Base-by-base conservation (phyloP, 2,113 vertebrate genomes). In the Osmerus eperlanus region DNA sequence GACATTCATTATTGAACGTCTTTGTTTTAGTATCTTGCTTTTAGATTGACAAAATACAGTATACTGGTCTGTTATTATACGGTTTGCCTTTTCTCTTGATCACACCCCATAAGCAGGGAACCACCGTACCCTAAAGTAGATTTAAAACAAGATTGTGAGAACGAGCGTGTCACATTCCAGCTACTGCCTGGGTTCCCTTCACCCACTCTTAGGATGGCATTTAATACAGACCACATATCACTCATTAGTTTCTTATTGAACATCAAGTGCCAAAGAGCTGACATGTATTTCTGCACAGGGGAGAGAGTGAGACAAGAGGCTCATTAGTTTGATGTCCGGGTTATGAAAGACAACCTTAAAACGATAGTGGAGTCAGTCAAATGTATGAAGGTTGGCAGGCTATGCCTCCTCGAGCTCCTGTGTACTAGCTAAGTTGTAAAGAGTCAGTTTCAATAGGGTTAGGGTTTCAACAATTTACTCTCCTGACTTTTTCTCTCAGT, bases 311-410 rank as follows among this genome's bases (percentile, higher is more conserved):
- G 76, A 69, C 68, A 65, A 63, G 76, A 63, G 76, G 23, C 75
- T 67, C 67, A 79, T 86, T 83, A 82, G 72, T 60, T 62, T 67
- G 63, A 71, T 53, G 59, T 68, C 70, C 19, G 52, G 64, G 66
- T 73, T 71, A 68, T 71, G 72, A 77, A 73, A 75, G 76, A 81
- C 59, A 71, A 47, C 67, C 76, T 75, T 69, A 14, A 23, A 11
- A 61, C 70, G 83, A 84, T 79, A 70, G 82, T 74, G 72, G 66
- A 77, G 51, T 59, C 77, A 28, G 68, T 81, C 70, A 76, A 51
- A 72, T 21, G 56, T 25, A 32, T 76, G 69, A 81, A 56, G 51
- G 51, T 73, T 74, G 65, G 41, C 62, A 74, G 67, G 70, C 69
- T 81, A 52, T 15, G 29, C 21, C 58, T 68, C 65, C 69, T 72